These are phyloP conservation scores for Hirtodrosophila duncani DNA, from an alignment of 2,888 invertebrate genomes.

Conservation along the genomic window DNA sequence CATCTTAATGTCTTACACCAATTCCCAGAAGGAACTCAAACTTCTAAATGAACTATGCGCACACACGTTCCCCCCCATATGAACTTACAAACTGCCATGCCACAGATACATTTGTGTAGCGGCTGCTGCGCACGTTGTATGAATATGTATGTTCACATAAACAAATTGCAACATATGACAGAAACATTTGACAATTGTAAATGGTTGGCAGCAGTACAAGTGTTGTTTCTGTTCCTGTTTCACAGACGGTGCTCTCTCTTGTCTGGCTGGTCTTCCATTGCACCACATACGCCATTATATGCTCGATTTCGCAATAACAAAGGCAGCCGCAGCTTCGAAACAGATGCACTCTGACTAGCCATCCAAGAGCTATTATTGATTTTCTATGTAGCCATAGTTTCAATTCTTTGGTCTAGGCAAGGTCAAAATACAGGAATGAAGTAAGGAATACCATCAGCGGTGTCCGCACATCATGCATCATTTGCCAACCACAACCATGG, in stretches of 20 bases:
- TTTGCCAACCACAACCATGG: conserved; percentile 25
- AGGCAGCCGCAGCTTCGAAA: no score
- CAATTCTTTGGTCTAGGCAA: conserved; percentile 33
- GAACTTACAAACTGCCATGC: no score
- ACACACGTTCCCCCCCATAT: no score
- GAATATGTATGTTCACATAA: no score
- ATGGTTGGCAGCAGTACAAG: conserved; percentile 44
- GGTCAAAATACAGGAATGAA: conserved; percentile 49
- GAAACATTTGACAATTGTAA: conserved; percentile 68
- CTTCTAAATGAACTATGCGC: no score
- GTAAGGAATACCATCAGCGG: conserved; percentile 37
- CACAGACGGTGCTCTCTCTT: no score
- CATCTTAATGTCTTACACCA: no score
- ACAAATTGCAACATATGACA: conserved; percentile 73
- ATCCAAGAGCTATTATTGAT: conserved; percentile 45
- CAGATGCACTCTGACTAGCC: no score
- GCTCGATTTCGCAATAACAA: neutral
- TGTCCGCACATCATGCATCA: conserved; percentile 69
- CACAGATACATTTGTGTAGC: conserved; percentile 35
- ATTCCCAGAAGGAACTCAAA: conserved; percentile 17
- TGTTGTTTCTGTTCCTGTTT: no score
- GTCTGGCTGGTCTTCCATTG: conserved; percentile 15
- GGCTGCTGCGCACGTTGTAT: conserved; percentile 35
- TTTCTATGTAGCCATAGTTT: conserved; percentile 9
- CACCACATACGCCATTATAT: no score